Evolutionary conservation across 2,888 invertebrate genomes (phyloP).

Genomic region (Psylliodes chrysocephalus): DNA sequence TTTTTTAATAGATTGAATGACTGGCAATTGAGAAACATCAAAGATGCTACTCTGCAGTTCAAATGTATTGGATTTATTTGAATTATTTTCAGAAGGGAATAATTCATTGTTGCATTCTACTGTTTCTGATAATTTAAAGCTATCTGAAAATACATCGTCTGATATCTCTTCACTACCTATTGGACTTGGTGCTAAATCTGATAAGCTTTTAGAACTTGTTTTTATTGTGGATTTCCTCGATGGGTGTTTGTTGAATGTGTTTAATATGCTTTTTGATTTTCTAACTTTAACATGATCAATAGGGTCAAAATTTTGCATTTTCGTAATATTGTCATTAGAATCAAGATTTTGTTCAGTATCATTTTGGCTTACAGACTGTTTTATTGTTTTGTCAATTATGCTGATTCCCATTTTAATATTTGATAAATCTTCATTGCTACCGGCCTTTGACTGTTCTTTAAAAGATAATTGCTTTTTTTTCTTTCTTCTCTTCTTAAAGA

Average conservation of each 20-base stretch:
- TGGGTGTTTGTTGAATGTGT: not conserved
- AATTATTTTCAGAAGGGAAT: not conserved
- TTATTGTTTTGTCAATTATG: too few relatives aligned
- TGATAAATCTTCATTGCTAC: not conserved
- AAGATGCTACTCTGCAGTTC: not conserved
- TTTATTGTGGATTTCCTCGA: too few relatives aligned
- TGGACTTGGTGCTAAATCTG: not conserved
- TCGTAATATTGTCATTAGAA: too few relatives aligned
- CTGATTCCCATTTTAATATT: too few relatives aligned
- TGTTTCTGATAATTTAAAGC: not conserved
- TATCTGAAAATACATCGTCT: not conserved
- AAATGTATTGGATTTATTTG: not conserved
- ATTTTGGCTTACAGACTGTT: too few relatives aligned
- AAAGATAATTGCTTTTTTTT: not conserved
- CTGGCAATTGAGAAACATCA: not conserved
- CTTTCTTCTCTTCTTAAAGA: constrained; percentile 10
- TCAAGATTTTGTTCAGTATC: too few relatives aligned
- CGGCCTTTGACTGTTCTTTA: not conserved
- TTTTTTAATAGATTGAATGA: not conserved
- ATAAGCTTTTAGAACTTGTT: too few relatives aligned
- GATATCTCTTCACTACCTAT: not conserved
- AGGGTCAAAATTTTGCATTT: too few relatives aligned
- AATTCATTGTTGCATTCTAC: not conserved
- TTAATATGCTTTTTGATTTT: too few relatives aligned
- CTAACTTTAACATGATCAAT: too few relatives aligned